Evolutionary conservation across 2,113 vertebrate genomes (phyloP).

Genomic region (Pseudorasbora parva): DNA sequence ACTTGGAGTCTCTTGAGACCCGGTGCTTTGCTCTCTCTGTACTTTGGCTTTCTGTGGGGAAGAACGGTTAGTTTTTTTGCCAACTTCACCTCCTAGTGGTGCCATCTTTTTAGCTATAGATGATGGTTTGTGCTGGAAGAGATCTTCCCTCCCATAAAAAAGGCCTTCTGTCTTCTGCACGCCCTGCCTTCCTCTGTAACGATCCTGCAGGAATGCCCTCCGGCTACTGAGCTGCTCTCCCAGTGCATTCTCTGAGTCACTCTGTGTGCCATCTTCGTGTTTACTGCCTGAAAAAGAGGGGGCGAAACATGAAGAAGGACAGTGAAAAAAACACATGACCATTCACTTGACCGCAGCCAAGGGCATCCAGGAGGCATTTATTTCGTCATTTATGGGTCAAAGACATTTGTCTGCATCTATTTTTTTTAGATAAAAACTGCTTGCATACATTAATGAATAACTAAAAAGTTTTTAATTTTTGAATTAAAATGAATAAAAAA

Average conservation of each 20-base stretch:
- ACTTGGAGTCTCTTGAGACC: slow-evolving; percentile 64
- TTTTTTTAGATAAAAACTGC: too few species aligned
- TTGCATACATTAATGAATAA: too few species aligned
- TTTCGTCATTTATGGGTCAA: too few species aligned
- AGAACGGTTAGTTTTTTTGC: slow-evolving; percentile 37
- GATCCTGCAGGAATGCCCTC: slow-evolving; percentile 80
- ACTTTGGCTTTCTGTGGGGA: slow-evolving; percentile 3
- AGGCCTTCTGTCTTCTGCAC: slow-evolving; percentile 74
- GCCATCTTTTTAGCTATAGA: slow-evolving; percentile 62
- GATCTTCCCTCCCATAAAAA: slow-evolving; percentile 74
- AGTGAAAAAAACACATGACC: background rate
- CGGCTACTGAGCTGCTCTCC: slow-evolving; percentile 83
- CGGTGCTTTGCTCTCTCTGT: slow-evolving; percentile 53
- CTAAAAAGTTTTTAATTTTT: too few species aligned
- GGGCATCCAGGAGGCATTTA: too few species aligned
- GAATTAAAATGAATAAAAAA: too few species aligned
- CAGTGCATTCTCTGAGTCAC: slow-evolving; percentile 90
- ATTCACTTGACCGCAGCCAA: too few species aligned
- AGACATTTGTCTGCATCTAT: too few species aligned
- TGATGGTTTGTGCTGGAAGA: slow-evolving; percentile 77
- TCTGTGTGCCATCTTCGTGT: slow-evolving; percentile 95
- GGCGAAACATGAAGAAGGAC: background rate
- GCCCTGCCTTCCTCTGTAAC: slow-evolving; percentile 78
- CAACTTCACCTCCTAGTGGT: slow-evolving; percentile 49
- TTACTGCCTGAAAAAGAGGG: slow-evolving; percentile 82